Conservation (phyloP, 2,797 vertebrate species). For the Gymnothorax reevesii region DNA sequence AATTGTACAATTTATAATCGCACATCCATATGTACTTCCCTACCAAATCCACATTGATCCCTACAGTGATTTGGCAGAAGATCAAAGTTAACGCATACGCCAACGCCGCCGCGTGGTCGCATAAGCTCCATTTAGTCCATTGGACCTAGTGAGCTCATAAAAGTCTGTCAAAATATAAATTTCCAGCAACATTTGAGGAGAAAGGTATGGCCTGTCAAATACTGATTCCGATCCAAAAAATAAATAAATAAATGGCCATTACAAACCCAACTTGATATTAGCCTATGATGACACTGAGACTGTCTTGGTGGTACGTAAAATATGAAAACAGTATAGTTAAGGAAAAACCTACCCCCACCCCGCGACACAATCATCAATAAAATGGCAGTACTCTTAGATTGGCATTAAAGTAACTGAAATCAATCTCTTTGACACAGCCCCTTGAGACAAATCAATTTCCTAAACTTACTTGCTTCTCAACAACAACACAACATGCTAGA, state of each 20-base stretch:
- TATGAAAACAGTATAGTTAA: neutral
- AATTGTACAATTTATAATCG: too few relatives aligned
- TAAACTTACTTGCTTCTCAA: neutral
- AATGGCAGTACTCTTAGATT: neutral
- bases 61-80: too few relatives aligned
- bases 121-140: too few relatives aligned
- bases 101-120: too few relatives aligned
- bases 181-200: too few relatives aligned
- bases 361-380: neutral
- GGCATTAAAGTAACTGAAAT: neutral
- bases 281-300: neutral
- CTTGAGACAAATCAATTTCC: neutral
- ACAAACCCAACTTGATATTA: neutral
- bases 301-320: neutral
- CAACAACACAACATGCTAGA: neutral
- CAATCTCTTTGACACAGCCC: neutral
- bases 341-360: neutral
- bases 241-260: neutral
- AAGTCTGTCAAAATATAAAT: neutral
- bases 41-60: too few relatives aligned
- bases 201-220: neutral
- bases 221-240: neutral
- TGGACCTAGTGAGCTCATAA: too few relatives aligned
- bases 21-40: too few relatives aligned
- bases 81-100: too few relatives aligned